phyloP scores from a whole-genome alignment of 2,888 invertebrate species.

The Cosmia trapezina region DNA sequence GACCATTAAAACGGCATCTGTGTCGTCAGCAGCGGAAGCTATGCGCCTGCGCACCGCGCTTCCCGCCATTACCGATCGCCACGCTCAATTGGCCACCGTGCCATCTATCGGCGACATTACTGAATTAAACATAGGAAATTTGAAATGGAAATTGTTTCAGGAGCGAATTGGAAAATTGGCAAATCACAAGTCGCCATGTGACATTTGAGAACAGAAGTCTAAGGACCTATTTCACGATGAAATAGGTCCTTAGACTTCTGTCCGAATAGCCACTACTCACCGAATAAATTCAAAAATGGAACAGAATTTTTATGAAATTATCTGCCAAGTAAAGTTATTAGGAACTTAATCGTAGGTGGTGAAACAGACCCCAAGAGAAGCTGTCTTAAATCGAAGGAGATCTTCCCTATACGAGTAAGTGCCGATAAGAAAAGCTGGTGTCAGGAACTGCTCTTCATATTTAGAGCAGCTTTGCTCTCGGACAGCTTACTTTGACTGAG shows the following conservation, averaged over 20 bases:
- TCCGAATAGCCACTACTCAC: too few relatives aligned
- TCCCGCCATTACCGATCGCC: constrained; percentile 66
- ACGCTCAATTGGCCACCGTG: constrained; percentile 57
- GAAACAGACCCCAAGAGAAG: too few relatives aligned
- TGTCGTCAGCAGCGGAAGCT: constrained; percentile 65
- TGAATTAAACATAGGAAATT: constrained; percentile 30
- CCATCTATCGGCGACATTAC: constrained; percentile 49
- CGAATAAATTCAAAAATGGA: too few relatives aligned
- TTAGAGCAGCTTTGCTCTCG: not conserved
- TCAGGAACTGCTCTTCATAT: not conserved
- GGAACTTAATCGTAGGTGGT: too few relatives aligned
- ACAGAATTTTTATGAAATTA: too few relatives aligned
- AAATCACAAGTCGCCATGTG: not conserved
- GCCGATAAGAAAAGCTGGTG: not conserved
- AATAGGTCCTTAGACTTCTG: too few relatives aligned
- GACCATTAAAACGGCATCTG: constrained; percentile 70
- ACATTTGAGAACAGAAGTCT: not conserved
- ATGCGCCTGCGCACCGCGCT: constrained; percentile 55
- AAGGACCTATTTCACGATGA: too few relatives aligned
- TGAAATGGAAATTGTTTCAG: constrained; percentile 39
- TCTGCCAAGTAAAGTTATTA: too few relatives aligned
- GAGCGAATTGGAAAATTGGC: not conserved
- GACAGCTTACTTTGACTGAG: not conserved
- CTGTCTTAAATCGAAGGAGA: not conserved
- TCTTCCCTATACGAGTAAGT: not conserved